These are phyloP conservation scores for Dreissena polymorpha DNA, from an alignment of 1,140 invertebrate species.

Conservation along the genomic window DNA sequence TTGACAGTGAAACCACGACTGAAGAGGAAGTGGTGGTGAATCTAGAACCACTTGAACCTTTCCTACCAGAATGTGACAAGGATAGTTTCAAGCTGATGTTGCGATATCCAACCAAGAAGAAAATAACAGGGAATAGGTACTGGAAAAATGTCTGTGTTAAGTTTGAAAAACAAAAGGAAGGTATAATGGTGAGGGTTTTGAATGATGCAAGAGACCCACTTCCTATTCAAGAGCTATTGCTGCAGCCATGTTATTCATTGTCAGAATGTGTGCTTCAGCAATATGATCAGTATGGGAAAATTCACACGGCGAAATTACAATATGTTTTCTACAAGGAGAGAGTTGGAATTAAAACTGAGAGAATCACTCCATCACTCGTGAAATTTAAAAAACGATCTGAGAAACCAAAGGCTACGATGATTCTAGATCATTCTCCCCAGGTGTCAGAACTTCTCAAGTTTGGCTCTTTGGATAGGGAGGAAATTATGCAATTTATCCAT, in stretches of 20 bases:
- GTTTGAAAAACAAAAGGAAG: constrained; percentile 80
- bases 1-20: constrained; percentile 83
- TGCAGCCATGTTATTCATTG: constrained; percentile 93
- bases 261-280: constrained; percentile 92
- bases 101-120: constrained; percentile 98
- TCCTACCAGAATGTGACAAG: constrained; percentile 88
- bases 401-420: constrained; percentile 81
- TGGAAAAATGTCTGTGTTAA: constrained; percentile 98
- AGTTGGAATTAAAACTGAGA: constrained; percentile 96
- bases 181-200: constrained; percentile 67
- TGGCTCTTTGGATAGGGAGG: constrained; percentile 92
- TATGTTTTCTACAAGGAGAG: constrained; percentile 99
- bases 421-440: constrained; percentile 97
- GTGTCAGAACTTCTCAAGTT: constrained; percentile 98
- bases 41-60: constrained; percentile 95
- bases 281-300: constrained; percentile 99
- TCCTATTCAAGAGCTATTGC: constrained; percentile 85
- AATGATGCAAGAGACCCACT: constrained; percentile 70
- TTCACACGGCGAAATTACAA: constrained; percentile 98
- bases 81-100: constrained; percentile 99
- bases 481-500: constrained; percentile 94
- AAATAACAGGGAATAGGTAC: constrained; percentile 92
- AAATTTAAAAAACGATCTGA: constrained; percentile 61
- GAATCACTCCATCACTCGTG: constrained; percentile 84
- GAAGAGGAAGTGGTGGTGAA: constrained; percentile 95